Conservation (phyloP, 2,888 invertebrate genomes). For the Callinectes sapidus region DNA sequence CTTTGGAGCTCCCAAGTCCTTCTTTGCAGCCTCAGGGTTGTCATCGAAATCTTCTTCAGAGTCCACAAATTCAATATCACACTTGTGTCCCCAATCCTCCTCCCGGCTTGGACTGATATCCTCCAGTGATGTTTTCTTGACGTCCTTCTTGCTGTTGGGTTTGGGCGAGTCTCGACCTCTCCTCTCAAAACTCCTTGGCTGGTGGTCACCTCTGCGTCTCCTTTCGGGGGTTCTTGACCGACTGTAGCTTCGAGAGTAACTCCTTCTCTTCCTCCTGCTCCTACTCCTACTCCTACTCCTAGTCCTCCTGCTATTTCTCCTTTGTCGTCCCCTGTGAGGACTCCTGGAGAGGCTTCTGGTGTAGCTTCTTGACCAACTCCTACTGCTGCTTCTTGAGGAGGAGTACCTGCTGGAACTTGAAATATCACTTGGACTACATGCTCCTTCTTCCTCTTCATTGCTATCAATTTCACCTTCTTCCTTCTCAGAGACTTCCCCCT, state of each 20-base stretch:
- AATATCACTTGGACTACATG: constrained; percentile 60
- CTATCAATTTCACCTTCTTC: constrained; percentile 72
- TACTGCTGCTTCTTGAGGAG: constrained; percentile 53
- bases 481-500: constrained; percentile 60
- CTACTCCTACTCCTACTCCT: constrained; percentile 47
- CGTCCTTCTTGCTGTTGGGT: constrained; percentile 32
- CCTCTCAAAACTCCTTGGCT: background rate
- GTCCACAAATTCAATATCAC: constrained; percentile 70
- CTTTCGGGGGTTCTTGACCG: constrained; percentile 37
- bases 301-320: constrained; percentile 42
- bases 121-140: constrained; percentile 11
- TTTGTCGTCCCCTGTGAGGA: constrained; percentile 37
- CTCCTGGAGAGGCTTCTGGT: constrained; percentile 57
- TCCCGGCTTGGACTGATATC: constrained; percentile 48
- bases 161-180: background rate
- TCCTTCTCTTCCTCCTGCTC: constrained; percentile 44
- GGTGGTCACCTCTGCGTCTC: background rate
- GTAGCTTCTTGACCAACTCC: constrained; percentile 64
- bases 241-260: constrained; percentile 47
- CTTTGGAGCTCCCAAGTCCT: constrained; percentile 32
- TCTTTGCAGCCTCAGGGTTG: constrained; percentile 39
- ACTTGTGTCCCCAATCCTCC: constrained; percentile 67
- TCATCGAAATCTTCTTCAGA: constrained; percentile 71
- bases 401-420: constrained; percentile 60
- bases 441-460: constrained; percentile 69